phyloP scores from a whole-genome alignment of 2,888 invertebrate species.

The Apoda limacodes region DNA sequence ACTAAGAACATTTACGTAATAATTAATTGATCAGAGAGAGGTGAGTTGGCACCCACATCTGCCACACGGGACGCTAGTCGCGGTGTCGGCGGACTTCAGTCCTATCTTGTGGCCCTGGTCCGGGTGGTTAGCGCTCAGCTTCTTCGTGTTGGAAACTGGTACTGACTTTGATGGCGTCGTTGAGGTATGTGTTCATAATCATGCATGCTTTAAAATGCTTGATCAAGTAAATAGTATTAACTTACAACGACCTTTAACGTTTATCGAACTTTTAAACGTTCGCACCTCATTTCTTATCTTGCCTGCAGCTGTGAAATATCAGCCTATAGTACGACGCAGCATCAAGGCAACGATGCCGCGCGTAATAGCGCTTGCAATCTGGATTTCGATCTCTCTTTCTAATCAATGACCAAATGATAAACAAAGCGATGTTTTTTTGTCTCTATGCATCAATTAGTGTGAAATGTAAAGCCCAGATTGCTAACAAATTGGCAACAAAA shows the following conservation, averaged over 20 bases:
- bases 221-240: not conserved
- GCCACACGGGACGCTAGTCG: slow-evolving; percentile 83
- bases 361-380: no score
- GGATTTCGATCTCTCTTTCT: no score
- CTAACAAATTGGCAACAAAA: no score
- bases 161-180: slow-evolving; percentile 54
- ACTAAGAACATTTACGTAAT: no score
- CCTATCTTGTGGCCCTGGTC: slow-evolving; percentile 96
- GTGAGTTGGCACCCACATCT: slow-evolving; percentile 92
- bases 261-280: not conserved
- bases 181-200: slow-evolving; percentile 32
- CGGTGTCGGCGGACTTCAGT: slow-evolving; percentile 83
- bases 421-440: no score
- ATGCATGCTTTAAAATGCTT: no score
- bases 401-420: no score
- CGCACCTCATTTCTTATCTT: not conserved
- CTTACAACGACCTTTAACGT: not conserved
- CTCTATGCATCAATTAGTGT: no score
- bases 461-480: no score
- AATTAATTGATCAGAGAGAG: slow-evolving; percentile 64
- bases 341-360: no score
- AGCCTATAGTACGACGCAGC: no score
- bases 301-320: no score
- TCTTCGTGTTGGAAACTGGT: slow-evolving; percentile 66
- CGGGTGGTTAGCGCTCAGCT: slow-evolving; percentile 87